A percentile compares a stretch with the other conserved stretches of the same genome.
Conservation (phyloP, 1,140 invertebrate species). For the Linepithema humile region DNA sequence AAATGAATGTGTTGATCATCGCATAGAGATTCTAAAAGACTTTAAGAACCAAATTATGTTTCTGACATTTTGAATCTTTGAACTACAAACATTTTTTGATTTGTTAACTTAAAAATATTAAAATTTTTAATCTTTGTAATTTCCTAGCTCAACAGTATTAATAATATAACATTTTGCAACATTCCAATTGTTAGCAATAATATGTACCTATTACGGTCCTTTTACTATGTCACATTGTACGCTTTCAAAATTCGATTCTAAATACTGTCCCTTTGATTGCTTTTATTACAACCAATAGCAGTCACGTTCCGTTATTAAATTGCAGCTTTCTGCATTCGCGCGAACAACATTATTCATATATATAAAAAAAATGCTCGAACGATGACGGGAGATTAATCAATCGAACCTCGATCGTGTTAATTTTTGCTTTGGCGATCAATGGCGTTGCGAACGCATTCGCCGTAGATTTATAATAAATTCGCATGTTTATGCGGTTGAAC, state of each 20-base stretch:
- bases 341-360: constrained; percentile 18
- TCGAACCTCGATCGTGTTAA: constrained; percentile 13
- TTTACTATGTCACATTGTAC: constrained; percentile 34
- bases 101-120: too few relatives aligned
- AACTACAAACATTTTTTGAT: too few relatives aligned
- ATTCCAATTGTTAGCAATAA: too few relatives aligned
- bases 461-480: constrained; percentile 66
- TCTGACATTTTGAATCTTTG: not conserved
- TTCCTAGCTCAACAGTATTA: not conserved
- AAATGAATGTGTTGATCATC: not conserved
- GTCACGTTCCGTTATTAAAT: constrained; percentile 30
- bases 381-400: constrained; percentile 62
- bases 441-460: constrained; percentile 6
- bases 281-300: constrained; percentile 20
- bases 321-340: constrained; percentile 24
- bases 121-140: too few relatives aligned
- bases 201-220: too few relatives aligned
- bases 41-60: not conserved
- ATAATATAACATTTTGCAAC: too few relatives aligned
- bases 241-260: constrained; percentile 41
- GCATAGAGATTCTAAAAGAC: not conserved
- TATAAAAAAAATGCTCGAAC: constrained; percentile 15
- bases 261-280: constrained; percentile 17
- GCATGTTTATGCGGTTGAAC: constrained; percentile 57
- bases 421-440: constrained; percentile 41